Percentiles rank a stretch among this genome's conserved stretches.
These are phyloP conservation scores for Drosophila kambysellisi DNA, from an alignment of 2,888 invertebrate genomes.

Conservation along the genomic window DNA sequence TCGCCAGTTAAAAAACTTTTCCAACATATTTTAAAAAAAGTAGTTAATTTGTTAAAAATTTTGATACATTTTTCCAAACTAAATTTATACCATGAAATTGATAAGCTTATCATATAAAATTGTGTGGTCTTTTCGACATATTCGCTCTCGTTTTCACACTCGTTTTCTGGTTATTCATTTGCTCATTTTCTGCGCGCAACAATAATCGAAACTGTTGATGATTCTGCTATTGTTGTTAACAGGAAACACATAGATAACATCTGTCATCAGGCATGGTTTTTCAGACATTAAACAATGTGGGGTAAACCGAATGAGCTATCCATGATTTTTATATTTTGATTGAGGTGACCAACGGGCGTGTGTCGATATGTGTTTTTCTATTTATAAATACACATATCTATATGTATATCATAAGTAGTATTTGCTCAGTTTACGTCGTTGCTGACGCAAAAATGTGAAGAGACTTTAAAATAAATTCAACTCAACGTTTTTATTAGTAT, in stretches of 20 bases:
- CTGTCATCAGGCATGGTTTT: slow-evolving; percentile 20
- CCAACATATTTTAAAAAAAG: neutral
- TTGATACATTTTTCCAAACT: neutral
- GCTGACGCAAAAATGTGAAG: slow-evolving; percentile 71
- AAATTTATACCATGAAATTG: neutral
- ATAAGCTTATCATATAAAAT: neutral
- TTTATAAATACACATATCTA: slow-evolving; percentile 21
- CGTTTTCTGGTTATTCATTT: neutral
- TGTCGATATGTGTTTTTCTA: slow-evolving; percentile 24
- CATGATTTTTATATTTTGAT: slow-evolving; percentile 19
- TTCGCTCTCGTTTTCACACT: neutral
- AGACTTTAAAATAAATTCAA: slow-evolving; percentile 74
- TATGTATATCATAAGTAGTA: slow-evolving; percentile 20
- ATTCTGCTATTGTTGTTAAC: slow-evolving; percentile 11
- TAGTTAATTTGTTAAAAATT: neutral
- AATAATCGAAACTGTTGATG: slow-evolving; percentile 1
- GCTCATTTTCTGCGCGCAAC: neutral
- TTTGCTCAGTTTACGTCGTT: slow-evolving; percentile 57
- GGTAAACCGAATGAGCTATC: slow-evolving; percentile 16
- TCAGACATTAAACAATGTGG: slow-evolving; percentile 7
- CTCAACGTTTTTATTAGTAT: slow-evolving; percentile 49
- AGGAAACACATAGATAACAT: slow-evolving; percentile 33
- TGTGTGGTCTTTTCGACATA: neutral
- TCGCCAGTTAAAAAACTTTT: neutral
- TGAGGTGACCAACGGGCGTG: slow-evolving; percentile 18